phyloP scores from a whole-genome alignment of 2,113 vertebrate genomes.

The Gadus macrocephalus region DNA sequence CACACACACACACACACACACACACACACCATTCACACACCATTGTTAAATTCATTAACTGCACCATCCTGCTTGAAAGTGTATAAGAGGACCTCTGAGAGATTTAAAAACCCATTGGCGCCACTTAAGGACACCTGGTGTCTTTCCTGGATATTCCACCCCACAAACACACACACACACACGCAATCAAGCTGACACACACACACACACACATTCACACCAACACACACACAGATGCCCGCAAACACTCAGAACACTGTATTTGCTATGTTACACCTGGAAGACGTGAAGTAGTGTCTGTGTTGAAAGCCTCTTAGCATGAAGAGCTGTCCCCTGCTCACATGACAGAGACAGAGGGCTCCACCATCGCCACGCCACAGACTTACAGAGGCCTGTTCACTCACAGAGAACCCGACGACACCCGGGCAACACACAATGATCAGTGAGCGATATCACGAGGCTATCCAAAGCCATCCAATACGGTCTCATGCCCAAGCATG shows the following conservation, averaged over 20 bases:
- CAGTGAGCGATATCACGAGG: conserved; percentile 4
- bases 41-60: conserved; percentile 20
- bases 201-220: not conserved
- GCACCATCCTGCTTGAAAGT: conserved; percentile 15
- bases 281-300: no score
- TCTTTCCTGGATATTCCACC: not conserved
- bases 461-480: conserved; percentile 11
- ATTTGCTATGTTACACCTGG: not conserved
- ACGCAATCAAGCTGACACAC: conserved; percentile 5
- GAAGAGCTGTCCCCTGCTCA: no score
- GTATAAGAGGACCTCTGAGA: conserved; percentile 21
- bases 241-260: not conserved
- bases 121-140: not conserved
- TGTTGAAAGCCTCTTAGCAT: no score
- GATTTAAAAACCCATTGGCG: conserved; percentile 12
- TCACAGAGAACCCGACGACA: no score
- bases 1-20: not conserved
- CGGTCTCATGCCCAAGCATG: not conserved
- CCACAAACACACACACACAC: not conserved
- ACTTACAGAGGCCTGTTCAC: no score
- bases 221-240: not conserved
- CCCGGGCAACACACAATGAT: no score
- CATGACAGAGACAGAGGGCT: no score
- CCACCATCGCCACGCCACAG: no score
- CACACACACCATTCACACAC: not conserved